Evolutionary conservation across 2,113 vertebrate species (phyloP).

Genomic region (Poeciliopsis turrubarensis): DNA sequence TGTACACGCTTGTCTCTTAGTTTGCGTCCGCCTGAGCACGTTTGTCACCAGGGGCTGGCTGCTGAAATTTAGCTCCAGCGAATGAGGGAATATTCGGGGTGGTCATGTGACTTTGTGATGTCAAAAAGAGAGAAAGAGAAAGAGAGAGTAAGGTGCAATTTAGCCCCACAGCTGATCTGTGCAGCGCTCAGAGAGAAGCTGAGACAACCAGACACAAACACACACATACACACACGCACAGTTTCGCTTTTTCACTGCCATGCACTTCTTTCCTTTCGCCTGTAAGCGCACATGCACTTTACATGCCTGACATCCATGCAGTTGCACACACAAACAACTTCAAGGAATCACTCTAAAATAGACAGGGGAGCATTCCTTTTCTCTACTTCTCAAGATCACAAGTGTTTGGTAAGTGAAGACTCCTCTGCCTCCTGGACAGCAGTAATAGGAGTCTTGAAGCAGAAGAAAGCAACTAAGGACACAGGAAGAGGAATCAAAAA

Average conservation of each 20-base stretch:
- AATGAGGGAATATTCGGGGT: conserved; percentile 71
- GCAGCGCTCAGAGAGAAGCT: conserved; percentile 71
- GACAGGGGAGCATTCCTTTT: conserved; percentile 34
- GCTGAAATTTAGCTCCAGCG: conserved; percentile 63
- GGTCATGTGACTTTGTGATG: conserved; percentile 75
- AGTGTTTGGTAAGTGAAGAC: conserved; percentile 53
- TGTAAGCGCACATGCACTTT: conserved; percentile 44
- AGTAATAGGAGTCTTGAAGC: conserved; percentile 33
- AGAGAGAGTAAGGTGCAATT: conserved; percentile 77
- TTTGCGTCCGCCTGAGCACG: conserved; percentile 29
- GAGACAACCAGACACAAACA: conserved; percentile 61
- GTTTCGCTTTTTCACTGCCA: conserved; percentile 27
- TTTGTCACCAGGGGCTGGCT: conserved; percentile 61
- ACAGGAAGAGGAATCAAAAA: conserved; percentile 10
- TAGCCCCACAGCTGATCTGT: conserved; percentile 77
- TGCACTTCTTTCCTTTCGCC: conserved; percentile 32
- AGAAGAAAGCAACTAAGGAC: conserved; percentile 69
- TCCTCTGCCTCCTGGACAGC: conserved; percentile 48
- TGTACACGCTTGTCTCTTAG: conserved; percentile 11
- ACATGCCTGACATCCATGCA: conserved; percentile 19
- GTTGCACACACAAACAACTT: conserved; percentile 28
- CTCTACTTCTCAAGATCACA: conserved; percentile 46
- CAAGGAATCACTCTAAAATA: conserved; percentile 27
- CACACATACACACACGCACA: conserved; percentile 45
- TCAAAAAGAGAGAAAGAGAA: conserved; percentile 60